These are phyloP conservation scores for Girardia tigrina DNA, from an alignment of 2,888 invertebrate genomes.

Conservation along the genomic window DNA sequence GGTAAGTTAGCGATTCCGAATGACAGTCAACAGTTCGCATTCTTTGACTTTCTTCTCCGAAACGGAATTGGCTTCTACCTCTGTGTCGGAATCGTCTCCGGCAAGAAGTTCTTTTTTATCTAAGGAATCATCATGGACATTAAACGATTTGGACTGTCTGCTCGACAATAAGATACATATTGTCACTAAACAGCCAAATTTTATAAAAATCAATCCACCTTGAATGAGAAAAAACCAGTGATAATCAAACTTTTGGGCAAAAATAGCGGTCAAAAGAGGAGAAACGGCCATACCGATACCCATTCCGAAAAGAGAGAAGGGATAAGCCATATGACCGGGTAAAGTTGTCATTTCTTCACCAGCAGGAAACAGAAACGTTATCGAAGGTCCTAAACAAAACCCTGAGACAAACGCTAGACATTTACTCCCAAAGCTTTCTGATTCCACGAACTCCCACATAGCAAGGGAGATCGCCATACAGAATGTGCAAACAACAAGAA, in stretches of 20 bases:
- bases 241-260: conserved; percentile 27
- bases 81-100: neutral
- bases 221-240: conserved; percentile 29
- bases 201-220: conserved; percentile 13
- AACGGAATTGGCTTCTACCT: neutral
- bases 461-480: conserved; percentile 17
- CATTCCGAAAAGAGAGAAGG: conserved; percentile 30
- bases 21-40: neutral
- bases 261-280: conserved; percentile 5
- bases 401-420: conserved; percentile 26
- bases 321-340: conserved; percentile 33
- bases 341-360: conserved; percentile 31
- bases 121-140: neutral
- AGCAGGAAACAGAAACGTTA: conserved; percentile 33
- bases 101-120: conserved; percentile 3
- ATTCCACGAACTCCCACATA: conserved; percentile 2
- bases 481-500: conserved; percentile 9
- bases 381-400: conserved; percentile 28
- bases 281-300: conserved; percentile 31
- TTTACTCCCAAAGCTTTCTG: neutral
- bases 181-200: neutral
- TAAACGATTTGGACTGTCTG: neutral
- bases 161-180: neutral
- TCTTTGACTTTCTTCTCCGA: neutral
- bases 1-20: neutral